phyloP scores from a whole-genome alignment of 2,113 vertebrate species.

The Hydrochoerus hydrochaeris region DNA sequence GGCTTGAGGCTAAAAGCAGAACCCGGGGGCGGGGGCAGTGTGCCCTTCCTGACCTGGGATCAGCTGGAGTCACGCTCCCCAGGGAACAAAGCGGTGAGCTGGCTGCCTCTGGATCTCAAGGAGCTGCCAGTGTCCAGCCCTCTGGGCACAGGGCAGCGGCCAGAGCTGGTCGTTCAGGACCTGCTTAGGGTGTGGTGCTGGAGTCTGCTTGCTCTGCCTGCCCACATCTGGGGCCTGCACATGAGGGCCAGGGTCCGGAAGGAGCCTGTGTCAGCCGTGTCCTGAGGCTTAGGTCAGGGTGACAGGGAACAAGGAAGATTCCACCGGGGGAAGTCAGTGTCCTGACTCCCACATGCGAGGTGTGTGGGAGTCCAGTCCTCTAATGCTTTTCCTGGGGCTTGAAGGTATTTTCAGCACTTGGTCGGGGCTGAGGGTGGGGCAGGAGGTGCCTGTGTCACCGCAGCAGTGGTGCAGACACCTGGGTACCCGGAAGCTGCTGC shows the following conservation, averaged over 20 bases:
- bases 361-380: not conserved
- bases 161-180: not conserved
- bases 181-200: too few species aligned
- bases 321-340: not conserved
- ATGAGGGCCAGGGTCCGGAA: accelerated
- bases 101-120: accelerated
- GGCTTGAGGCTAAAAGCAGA: conserved; percentile 71
- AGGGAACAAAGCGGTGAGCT: not conserved
- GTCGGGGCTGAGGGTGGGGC: accelerated
- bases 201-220: accelerated
- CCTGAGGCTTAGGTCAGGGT: not conserved
- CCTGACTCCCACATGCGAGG: not conserved
- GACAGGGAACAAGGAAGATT: not conserved
- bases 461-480: not conserved
- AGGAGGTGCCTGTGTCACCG: not conserved
- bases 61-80: not conserved
- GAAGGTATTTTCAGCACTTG: not conserved
- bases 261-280: too few species aligned
- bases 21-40: conserved; percentile 28
- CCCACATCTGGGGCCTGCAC: accelerated
- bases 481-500: not conserved
- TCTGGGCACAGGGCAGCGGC: accelerated
- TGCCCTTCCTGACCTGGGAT: conserved; percentile 51
- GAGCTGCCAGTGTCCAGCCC: not conserved
- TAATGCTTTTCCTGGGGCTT: accelerated